Evolutionary conservation across 2,113 vertebrate species (phyloP).

Genomic region (Otis tarda): DNA sequence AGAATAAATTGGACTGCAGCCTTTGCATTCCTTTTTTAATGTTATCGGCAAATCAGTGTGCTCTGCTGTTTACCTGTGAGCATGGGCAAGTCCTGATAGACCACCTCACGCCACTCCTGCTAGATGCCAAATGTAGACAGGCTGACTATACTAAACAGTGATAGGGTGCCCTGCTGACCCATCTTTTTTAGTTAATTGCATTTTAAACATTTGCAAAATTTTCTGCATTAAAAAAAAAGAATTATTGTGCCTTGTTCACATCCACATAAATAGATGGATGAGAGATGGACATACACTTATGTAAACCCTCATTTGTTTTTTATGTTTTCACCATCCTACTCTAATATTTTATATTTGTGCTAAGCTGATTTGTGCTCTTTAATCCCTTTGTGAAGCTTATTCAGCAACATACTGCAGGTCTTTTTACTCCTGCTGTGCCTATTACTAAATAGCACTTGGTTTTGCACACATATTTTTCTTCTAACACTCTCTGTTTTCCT

Average conservation of each 20-base stretch:
- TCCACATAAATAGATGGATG: neutral
- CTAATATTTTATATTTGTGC: slow-evolving; percentile 9
- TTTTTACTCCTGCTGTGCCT: neutral
- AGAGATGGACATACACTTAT: neutral
- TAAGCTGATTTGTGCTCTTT: neutral
- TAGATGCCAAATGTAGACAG: neutral
- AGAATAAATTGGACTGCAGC: neutral
- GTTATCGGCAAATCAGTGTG: neutral
- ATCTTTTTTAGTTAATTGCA: neutral
- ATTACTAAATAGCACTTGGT: neutral
- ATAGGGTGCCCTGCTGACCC: neutral
- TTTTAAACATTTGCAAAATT: neutral
- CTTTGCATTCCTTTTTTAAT: neutral
- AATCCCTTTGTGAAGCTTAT: slow-evolving; percentile 4
- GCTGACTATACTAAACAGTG: neutral
- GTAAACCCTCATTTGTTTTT: neutral
- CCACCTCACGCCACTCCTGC: neutral
- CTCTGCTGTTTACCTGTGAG: neutral
- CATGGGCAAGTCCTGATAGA: neutral
- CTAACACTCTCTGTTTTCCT: neutral
- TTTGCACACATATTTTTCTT: neutral
- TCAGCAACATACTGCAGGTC: neutral
- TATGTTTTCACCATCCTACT: neutral
- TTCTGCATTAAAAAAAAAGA: neutral
- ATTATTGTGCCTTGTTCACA: neutral